Percentiles rank a stretch among this genome's conserved stretches.
phyloP scores from a whole-genome alignment of 2,888 invertebrate genomes.

The Patella ulyssiponensis region DNA sequence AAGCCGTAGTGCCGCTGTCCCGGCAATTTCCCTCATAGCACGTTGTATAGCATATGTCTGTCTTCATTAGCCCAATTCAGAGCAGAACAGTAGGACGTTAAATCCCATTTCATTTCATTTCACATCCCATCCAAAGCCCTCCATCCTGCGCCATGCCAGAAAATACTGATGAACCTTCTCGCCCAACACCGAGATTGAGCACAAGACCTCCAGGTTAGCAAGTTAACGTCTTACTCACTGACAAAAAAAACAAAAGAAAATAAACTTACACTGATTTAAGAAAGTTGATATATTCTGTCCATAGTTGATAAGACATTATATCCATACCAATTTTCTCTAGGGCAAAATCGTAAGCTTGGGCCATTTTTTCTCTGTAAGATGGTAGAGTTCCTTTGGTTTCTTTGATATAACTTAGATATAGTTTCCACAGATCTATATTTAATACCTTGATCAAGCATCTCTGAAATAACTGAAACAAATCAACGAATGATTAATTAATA shows the following conservation, averaged over 20 bases:
- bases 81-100: no score
- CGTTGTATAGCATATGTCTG: no score
- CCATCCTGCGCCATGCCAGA: not conserved
- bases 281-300: constrained; percentile 98
- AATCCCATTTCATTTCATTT: no score
- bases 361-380: constrained; percentile 93
- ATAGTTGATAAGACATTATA: constrained; percentile 94
- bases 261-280: constrained; percentile 84
- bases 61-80: no score
- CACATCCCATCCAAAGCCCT: not conserved
- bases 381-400: constrained; percentile 80
- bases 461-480: constrained; percentile 87
- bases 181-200: no score
- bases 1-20: no score
- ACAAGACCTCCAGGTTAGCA: no score
- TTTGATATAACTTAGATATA: constrained; percentile 97
- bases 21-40: no score
- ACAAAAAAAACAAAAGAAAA: not conserved
- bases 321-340: constrained; percentile 99
- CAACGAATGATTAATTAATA: no score
- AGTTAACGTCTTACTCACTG: no score
- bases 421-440: constrained; percentile 98
- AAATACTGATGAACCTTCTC: no score
- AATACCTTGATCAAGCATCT: constrained; percentile 97
- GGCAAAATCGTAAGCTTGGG: constrained; percentile 99